Conservation (phyloP, 2,888 invertebrate genomes). For the Hirtodrosophila confusa region DNA sequence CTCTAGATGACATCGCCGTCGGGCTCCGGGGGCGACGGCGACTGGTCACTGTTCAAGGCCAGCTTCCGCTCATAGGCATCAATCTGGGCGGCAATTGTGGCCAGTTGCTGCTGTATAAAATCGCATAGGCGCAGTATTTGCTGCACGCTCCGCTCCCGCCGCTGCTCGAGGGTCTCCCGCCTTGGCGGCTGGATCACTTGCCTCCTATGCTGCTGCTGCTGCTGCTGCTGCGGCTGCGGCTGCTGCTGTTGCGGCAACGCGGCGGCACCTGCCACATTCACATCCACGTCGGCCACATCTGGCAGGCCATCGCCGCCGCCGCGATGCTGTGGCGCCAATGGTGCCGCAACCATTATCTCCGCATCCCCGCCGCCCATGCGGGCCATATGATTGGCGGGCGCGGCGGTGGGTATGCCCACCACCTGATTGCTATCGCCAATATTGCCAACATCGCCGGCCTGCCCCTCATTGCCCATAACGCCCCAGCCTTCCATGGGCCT, state of each 20-base stretch:
- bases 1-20: conserved; percentile 52
- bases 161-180: conserved; percentile 37
- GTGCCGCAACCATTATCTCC: conserved; percentile 18
- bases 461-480: conserved; percentile 11
- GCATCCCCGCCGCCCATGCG: conserved; percentile 54
- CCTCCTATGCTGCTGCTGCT: neutral
- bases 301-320: conserved; percentile 42
- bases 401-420: conserved; percentile 36
- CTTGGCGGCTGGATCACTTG: conserved; percentile 38
- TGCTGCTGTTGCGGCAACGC: neutral
- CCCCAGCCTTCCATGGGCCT: conserved; percentile 12
- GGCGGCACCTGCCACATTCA: too few species aligned
- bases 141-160: conserved; percentile 42
- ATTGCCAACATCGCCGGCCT: conserved; percentile 34
- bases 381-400: conserved; percentile 23
- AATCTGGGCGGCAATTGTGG: conserved; percentile 27
- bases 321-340: conserved; percentile 17
- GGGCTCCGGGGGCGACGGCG: conserved; percentile 34
- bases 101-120: conserved; percentile 41
- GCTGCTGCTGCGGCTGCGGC: neutral
- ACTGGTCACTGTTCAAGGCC: neutral
- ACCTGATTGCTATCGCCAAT: conserved; percentile 46
- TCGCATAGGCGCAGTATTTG: conserved; percentile 37
- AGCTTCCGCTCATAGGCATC: conserved; percentile 33
- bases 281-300: neutral